Evolutionary conservation across 2,888 invertebrate genomes (phyloP).

Genomic region (Pollenia labialis): DNA sequence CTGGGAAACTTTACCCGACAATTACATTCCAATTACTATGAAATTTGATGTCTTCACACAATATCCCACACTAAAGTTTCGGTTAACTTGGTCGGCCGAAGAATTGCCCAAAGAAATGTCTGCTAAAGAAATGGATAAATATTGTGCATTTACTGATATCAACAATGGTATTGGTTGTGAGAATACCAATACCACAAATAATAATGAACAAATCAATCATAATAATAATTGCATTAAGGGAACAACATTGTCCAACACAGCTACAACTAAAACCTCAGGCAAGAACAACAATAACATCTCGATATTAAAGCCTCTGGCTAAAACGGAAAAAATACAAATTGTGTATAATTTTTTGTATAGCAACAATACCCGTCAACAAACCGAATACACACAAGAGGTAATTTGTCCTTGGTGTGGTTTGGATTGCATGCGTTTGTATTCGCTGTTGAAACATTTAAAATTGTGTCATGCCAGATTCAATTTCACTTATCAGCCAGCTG

Average conservation of each 20-base stretch:
- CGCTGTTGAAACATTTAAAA: conserved; percentile 96
- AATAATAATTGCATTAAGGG: conserved; percentile 79
- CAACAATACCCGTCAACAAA: conserved; percentile 97
- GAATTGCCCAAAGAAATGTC: conserved; percentile 79
- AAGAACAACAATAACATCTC: conserved; percentile 67
- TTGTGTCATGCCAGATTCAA: conserved; percentile 96
- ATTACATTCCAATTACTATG: conserved; percentile 84
- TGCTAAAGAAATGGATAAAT: conserved; percentile 78
- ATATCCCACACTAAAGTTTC: conserved; percentile 93
- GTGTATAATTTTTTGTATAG: conserved; percentile 98
- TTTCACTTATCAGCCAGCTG: conserved; percentile 89
- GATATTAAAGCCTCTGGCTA: conserved; percentile 59
- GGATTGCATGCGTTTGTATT: conserved; percentile 94
- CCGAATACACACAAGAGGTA: conserved; percentile 96
- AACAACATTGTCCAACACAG: conserved; percentile 29
- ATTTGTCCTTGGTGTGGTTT: conserved; percentile 98
- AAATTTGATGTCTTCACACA: conserved; percentile 90
- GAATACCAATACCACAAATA: conserved; percentile 66
- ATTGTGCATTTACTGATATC: conserved; percentile 74
- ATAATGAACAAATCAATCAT: conserved; percentile 77
- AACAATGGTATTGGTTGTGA: conserved; percentile 59
- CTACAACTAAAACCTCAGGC: conserved; percentile 27
- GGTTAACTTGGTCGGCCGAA: conserved; percentile 92
- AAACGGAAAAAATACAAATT: conserved; percentile 88
- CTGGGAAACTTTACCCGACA: conserved; percentile 87